Evolutionary conservation across 2,797 vertebrate genomes (phyloP).

Genomic region (Clarias platycephalus): DNA sequence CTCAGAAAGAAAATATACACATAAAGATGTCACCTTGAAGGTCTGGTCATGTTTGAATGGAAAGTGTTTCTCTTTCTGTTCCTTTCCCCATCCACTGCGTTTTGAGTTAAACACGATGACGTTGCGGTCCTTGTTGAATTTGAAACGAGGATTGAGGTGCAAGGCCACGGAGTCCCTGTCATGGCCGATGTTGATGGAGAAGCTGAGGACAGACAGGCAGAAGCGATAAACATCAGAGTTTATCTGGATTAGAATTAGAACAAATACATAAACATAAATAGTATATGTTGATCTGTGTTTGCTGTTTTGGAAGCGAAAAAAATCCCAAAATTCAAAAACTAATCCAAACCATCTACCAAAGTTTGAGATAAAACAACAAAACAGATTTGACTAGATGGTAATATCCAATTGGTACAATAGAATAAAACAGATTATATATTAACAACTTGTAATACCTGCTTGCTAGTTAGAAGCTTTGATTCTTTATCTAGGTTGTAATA

Average conservation of each 20-base stretch:
- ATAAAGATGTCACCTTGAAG: slow-evolving; percentile 65
- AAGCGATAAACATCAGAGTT: neutral
- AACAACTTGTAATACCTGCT: neutral
- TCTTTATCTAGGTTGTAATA: neutral
- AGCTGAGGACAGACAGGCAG: slow-evolving; percentile 57
- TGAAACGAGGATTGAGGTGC: slow-evolving; percentile 76
- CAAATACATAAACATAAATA: neutral
- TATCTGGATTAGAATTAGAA: neutral
- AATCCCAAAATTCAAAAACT: no score
- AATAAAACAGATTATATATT: no score
- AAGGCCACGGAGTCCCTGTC: slow-evolving; percentile 64
- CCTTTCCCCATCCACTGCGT: slow-evolving; percentile 63
- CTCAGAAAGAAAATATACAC: no score
- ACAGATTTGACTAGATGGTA: no score
- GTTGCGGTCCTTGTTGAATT: slow-evolving; percentile 13
- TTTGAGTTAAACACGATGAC: slow-evolving; percentile 66
- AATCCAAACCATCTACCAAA: no score
- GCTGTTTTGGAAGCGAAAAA: no score
- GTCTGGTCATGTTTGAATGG: slow-evolving; percentile 67
- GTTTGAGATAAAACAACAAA: no score
- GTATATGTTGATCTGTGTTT: no score
- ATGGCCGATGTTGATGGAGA: slow-evolving; percentile 73
- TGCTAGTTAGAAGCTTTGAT: neutral
- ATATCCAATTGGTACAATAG: no score
- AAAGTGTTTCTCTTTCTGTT: slow-evolving; percentile 52